Percentiles rank a stretch among this genome's conserved stretches.
phyloP scores from a whole-genome alignment of 2,797 vertebrate species.

The Takifugu rubripes region DNA sequence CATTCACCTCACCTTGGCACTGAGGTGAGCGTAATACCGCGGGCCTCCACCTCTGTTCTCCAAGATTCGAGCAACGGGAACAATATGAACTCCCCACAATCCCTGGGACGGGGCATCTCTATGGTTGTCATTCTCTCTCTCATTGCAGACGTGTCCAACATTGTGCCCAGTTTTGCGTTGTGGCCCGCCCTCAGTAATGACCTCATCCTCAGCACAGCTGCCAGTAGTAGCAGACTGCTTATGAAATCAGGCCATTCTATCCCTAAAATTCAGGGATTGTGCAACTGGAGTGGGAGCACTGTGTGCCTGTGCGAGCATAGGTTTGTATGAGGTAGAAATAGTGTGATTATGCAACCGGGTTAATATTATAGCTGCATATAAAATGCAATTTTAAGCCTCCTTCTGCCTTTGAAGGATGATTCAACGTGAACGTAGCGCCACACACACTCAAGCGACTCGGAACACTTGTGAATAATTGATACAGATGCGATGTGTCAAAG shows the following conservation, averaged over 20 bases:
- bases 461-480: slow-evolving; percentile 64
- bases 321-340: slow-evolving; percentile 45
- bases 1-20: slow-evolving; percentile 56
- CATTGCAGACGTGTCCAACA: slow-evolving; percentile 37
- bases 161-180: slow-evolving; percentile 35
- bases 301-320: slow-evolving; percentile 40
- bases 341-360: slow-evolving; percentile 55
- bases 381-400: slow-evolving; percentile 27
- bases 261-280: slow-evolving; percentile 63
- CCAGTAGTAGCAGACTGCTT: slow-evolving; percentile 63
- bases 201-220: slow-evolving; percentile 67
- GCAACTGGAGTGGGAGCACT: slow-evolving; percentile 60
- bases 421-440: not conserved
- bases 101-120: too few relatives aligned
- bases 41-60: not conserved
- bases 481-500: slow-evolving; percentile 57
- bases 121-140: slow-evolving; percentile 5
- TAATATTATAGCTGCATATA: slow-evolving; percentile 49
- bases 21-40: slow-evolving; percentile 52
- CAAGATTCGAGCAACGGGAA: too few relatives aligned
- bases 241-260: slow-evolving; percentile 64
- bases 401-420: slow-evolving; percentile 20
- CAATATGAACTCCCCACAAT: too few relatives aligned
- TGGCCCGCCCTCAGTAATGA: slow-evolving; percentile 55
- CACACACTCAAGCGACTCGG: slow-evolving; percentile 19